phyloP scores from a whole-genome alignment of 1,140 invertebrate genomes.

The Trichonephila clavipes region DNA sequence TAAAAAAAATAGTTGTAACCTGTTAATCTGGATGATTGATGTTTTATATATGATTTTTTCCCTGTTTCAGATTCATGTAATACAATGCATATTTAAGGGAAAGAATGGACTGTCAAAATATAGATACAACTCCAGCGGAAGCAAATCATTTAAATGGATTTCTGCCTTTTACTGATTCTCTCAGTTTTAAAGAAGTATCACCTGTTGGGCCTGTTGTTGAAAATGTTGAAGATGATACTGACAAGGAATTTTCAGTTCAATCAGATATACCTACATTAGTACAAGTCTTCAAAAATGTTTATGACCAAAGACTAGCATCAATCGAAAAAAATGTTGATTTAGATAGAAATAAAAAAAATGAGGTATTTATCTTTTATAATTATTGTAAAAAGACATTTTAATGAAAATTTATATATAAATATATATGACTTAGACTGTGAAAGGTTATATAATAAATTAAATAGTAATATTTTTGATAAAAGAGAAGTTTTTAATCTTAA shows the following conservation, averaged over 20 bases:
- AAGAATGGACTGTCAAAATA: constrained; percentile 14
- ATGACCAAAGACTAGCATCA: constrained; percentile 52
- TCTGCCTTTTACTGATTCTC: background rate
- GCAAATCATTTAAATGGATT: constrained; percentile 40
- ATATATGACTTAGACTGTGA: no score
- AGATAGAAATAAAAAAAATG: constrained; percentile 35
- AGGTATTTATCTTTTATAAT: constrained; percentile 1
- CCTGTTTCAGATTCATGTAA: background rate
- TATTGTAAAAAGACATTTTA: background rate
- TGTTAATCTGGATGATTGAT: background rate
- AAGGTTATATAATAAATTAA: no score
- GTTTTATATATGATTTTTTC: background rate
- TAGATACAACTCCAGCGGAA: background rate
- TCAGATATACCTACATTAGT: constrained; percentile 40
- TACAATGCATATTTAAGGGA: background rate
- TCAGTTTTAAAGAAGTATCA: background rate
- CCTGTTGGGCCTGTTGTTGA: constrained; percentile 12
- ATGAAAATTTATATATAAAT: no score
- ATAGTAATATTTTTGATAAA: no score
- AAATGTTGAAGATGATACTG: background rate
- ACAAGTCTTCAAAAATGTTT: constrained; percentile 43
- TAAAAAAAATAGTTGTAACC: background rate
- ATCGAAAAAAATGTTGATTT: constrained; percentile 38
- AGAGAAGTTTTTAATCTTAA: no score
- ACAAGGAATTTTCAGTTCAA: constrained; percentile 2